phyloP scores from a whole-genome alignment of 2,797 vertebrate genomes.

The Onychomys leucogaster region DNA sequence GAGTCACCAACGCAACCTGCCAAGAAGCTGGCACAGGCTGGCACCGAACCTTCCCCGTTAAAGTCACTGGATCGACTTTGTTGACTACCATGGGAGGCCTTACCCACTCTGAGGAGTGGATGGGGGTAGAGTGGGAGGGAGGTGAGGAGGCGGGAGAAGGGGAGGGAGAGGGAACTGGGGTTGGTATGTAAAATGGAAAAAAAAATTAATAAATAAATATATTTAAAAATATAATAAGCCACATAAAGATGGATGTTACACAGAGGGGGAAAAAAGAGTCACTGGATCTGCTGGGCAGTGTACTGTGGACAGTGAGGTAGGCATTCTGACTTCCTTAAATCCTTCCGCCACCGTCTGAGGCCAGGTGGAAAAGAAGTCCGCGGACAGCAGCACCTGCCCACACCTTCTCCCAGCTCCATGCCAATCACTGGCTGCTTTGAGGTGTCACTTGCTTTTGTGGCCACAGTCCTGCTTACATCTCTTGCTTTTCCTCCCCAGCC shows the following conservation, averaged over 20 bases:
- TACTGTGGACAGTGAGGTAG: neutral
- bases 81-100: no score
- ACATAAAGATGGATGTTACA: no score
- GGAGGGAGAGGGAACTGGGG: no score
- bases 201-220: no score
- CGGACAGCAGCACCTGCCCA: accelerated
- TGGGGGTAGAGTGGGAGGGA: no score
- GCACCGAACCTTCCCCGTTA: neutral
- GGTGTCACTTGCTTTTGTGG: neutral
- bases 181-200: no score
- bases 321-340: neutral
- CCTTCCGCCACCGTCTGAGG: neutral
- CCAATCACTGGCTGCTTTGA: accelerated
- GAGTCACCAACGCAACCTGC: neutral
- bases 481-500: neutral
- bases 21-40: neutral
- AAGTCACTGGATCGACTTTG: no score
- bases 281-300: neutral
- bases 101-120: no score
- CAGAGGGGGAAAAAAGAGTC: no score
- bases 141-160: no score
- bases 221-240: no score
- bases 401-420: accelerated
- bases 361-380: neutral
- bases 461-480: neutral